These are phyloP conservation scores for Cotesia congregata DNA, from an alignment of 2,888 invertebrate species.

Conservation along the genomic window DNA sequence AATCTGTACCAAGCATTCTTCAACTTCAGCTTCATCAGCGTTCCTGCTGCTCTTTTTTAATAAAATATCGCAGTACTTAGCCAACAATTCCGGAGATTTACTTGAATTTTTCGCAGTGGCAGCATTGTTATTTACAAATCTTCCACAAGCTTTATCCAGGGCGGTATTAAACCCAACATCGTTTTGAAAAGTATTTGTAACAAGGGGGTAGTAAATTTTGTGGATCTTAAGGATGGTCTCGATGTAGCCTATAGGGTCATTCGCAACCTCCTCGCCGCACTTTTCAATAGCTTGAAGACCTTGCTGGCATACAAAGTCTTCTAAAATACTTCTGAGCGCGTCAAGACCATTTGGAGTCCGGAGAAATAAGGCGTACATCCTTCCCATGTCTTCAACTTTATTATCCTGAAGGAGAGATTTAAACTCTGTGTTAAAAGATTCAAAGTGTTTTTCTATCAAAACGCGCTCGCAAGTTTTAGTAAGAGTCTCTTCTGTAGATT, in stretches of 20 bases:
- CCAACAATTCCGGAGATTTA: slow-evolving; percentile 97
- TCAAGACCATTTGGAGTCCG: slow-evolving; percentile 92
- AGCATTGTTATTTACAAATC: slow-evolving; percentile 97
- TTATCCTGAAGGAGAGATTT: slow-evolving; percentile 83
- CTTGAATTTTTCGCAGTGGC: slow-evolving; percentile 95
- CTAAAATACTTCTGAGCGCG: slow-evolving; percentile 89
- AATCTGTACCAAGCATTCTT: slow-evolving; percentile 98
- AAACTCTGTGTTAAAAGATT: slow-evolving; percentile 96
- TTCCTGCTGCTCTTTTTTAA: slow-evolving; percentile 98
- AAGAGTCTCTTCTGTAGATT: slow-evolving; percentile 89
- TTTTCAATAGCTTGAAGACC: slow-evolving; percentile 94
- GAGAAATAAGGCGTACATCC: slow-evolving; percentile 95
- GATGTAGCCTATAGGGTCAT: slow-evolving; percentile 97
- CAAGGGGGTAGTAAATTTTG: slow-evolving; percentile 96
- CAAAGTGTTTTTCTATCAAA: slow-evolving; percentile 95
- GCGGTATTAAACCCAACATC: slow-evolving; percentile 98
- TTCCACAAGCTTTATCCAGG: slow-evolving; percentile 96
- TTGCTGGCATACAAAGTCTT: slow-evolving; percentile 93
- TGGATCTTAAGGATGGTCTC: slow-evolving; percentile 97
- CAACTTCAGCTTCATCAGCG: slow-evolving; percentile 97
- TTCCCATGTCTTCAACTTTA: slow-evolving; percentile 78
- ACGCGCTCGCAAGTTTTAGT: slow-evolving; percentile 95
- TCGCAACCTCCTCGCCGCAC: slow-evolving; percentile 90
- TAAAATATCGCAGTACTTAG: slow-evolving; percentile 97
- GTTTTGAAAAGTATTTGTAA: slow-evolving; percentile 93